Evolutionary conservation across 1,140 invertebrate species (phyloP).

Genomic region (Galleria mellonella): DNA sequence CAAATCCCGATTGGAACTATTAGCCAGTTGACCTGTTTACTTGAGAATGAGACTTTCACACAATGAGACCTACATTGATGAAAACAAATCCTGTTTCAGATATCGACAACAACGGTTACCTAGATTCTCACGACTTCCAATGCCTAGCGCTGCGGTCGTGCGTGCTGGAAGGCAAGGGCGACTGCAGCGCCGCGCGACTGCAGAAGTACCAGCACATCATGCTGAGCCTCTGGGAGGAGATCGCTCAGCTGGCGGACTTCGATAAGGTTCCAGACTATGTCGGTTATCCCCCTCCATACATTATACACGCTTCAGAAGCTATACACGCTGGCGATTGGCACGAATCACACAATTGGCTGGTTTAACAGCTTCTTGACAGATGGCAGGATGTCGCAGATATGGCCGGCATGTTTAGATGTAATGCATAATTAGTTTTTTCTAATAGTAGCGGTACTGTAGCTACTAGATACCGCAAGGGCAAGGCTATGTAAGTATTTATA

Average conservation of each 20-base stretch:
- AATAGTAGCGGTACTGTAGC: no score
- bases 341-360: background rate
- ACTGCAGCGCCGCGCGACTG: slow-evolving; percentile 80
- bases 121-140: slow-evolving; percentile 87
- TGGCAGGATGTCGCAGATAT: no score
- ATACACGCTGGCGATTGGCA: background rate
- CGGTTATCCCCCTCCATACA: slow-evolving; percentile 46
- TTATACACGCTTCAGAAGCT: slow-evolving; percentile 23
- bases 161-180: slow-evolving; percentile 86
- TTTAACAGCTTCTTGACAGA: background rate
- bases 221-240: slow-evolving; percentile 89
- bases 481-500: no score
- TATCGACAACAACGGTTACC: slow-evolving; percentile 87
- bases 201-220: slow-evolving; percentile 88
- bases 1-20: no score
- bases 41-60: no score
- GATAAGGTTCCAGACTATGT: slow-evolving; percentile 82
- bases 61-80: no score
- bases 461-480: no score
- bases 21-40: no score
- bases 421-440: no score
- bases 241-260: slow-evolving; percentile 87
- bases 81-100: slow-evolving; percentile 72
- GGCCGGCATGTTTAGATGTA: no score
- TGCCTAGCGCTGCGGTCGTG: slow-evolving; percentile 87